These are phyloP conservation scores for Pitangus sulphuratus DNA, from an alignment of 2,797 vertebrate species.

Conservation along the genomic window DNA sequence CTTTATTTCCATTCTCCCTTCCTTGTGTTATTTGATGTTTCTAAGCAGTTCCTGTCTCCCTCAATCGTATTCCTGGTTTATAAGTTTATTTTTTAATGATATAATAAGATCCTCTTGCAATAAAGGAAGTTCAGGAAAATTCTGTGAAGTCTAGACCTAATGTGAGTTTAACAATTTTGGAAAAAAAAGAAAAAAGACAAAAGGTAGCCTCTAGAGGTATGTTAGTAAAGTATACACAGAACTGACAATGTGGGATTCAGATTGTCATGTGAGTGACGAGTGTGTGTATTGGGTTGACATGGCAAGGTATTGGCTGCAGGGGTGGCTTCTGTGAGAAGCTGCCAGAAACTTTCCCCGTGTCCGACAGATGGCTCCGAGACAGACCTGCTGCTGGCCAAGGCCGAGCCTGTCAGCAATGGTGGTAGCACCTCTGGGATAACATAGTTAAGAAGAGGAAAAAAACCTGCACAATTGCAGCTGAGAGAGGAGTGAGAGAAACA, in stretches of 20 bases:
- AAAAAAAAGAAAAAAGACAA: no score
- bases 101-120: neutral
- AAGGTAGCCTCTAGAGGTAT: neutral
- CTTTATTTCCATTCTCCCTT: neutral
- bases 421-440: neutral
- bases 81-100: slow-evolving; percentile 7
- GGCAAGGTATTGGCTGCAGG: neutral
- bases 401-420: neutral
- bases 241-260: neutral
- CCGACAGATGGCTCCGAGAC: neutral
- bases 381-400: neutral
- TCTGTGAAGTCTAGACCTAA: neutral
- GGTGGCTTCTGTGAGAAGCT: neutral
- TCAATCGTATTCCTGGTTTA: neutral
- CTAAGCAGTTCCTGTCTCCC: neutral
- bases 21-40: neutral
- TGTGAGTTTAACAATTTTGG: neutral
- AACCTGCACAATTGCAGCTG: neutral
- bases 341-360: neutral
- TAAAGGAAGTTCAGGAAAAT: neutral
- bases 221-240: neutral
- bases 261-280: neutral
- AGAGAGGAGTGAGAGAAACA: neutral
- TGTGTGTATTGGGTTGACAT: neutral
- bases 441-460: neutral